Evolutionary conservation across 2,113 vertebrate species (phyloP), one percentile per base, ranked within the genome.

Genomic region (Austrofundulus limnaeus): DNA sequence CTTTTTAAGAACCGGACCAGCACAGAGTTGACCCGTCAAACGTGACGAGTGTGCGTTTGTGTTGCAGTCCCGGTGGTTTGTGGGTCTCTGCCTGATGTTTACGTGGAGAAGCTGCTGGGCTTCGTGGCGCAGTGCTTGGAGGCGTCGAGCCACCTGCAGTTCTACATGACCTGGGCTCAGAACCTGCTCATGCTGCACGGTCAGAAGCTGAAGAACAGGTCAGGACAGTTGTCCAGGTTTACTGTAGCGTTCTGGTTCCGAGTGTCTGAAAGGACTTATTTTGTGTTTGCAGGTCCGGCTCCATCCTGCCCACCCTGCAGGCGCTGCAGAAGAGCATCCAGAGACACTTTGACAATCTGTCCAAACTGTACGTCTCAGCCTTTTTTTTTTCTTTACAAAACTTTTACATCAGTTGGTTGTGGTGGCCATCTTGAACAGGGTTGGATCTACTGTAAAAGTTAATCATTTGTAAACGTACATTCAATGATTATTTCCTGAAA

Each of bases 311-410:
- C 0, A 85, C 87, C 0, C 86, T 98, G 16, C 96, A 96, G 81
- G 94, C 94, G 43, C 92, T 98, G 38, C 95, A 97, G 91, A 98
- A 93, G 83, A 94, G 93, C 86, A 91, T 96, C 81, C 95, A 96
- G 76, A 93, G 81, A 57, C 97, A 96, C 78, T 92, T 92, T 39
- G 94, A 96, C 8, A 86, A 90, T n/a, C 53, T 99, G 49, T 94
- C 96, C 46, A 98, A 96, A 80, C 94, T 99, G 97, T 99, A 88
- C 53, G 95, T 93, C 61, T 47, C n/a, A 14, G 2, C n/a, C 4
- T 25, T 34, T 23, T n/a, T n/a, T n/a, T n/a, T n/a, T n/a, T n/a
- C n/a, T n/a, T n/a, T n/a, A n/a, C n/a, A n/a, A n/a, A n/a, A n/a
- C n/a, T n/a, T n/a, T n/a, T n/a, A n/a, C n/a, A n/a, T n/a, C n/a